Evolutionary conservation across 2,888 invertebrate genomes (phyloP), one percentile per base, ranked within the genome.

Genomic region (Oscheius onirici): DNA sequence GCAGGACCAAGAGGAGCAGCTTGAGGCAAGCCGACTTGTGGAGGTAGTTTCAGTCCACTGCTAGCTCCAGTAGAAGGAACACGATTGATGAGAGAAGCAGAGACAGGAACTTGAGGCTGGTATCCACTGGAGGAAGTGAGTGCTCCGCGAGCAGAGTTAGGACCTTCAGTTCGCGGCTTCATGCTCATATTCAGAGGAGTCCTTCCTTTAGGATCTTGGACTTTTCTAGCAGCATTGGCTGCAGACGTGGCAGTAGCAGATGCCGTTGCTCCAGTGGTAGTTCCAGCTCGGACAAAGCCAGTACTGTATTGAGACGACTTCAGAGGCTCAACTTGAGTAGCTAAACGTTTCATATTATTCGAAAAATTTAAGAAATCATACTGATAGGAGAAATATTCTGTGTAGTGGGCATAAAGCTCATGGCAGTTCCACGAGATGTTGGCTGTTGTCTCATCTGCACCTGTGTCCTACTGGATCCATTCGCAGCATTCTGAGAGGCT

Each of bases 381-480:
- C 55, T 34, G n/a, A 46, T 55, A 22, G 46, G 61, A 43, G 22
- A n/a, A 13, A 28, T 63, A 15, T 24, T 66, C 40, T 52, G 52
- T 3, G 66, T 40, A 22, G 71, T 44, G 17, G 71, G 63, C 34
- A 65, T 41, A 20, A 71, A 57, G 46, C 63, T 65, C 63, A 65
- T 57, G 5, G 71, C 65, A 8, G 71, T 65, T 10, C 40, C 51
- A 13, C 78, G 52, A 26, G 71, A 72, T 61, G 79, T 69, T 66
- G 76, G 76, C 58, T 76, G 76, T 11, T 52, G 61, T 60, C 78
- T 71, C 76, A 78, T 75, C 60, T 75, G 78, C 11, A 80, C 79
- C 44, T 74, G 66, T 11, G 51, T 28, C 13, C 34, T 41, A 1
- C 40, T n/a, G 28, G 54, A 43, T 10, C 28, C 34, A 26, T 55